phyloP scores from a whole-genome alignment of 2,113 vertebrate species.

The Spilogale gracilis region DNA sequence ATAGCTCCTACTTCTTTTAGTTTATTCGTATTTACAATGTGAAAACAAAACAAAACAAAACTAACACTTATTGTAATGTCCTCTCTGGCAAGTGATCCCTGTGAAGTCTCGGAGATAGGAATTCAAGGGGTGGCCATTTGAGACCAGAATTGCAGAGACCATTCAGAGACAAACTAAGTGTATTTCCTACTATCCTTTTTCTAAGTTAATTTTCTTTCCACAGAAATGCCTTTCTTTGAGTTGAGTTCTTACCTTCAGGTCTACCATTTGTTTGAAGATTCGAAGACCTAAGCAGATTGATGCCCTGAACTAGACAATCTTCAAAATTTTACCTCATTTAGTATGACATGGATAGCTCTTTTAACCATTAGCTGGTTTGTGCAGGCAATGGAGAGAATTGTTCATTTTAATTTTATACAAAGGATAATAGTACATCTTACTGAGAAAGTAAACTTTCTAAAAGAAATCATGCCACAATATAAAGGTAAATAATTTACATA shows the following conservation, averaged over 20 bases:
- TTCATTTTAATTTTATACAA: conserved; percentile 1
- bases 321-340: neutral
- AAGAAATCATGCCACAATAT: neutral
- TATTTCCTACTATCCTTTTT: neutral
- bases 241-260: neutral
- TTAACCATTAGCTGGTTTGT: neutral
- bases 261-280: neutral
- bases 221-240: conserved; percentile 39
- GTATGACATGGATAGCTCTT: neutral
- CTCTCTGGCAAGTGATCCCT: neutral
- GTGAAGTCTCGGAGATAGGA: neutral
- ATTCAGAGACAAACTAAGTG: neutral
- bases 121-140: neutral
- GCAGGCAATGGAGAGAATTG: neutral
- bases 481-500: conserved; percentile 17
- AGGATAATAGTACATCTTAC: neutral
- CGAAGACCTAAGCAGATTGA: neutral
- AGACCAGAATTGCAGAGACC: neutral
- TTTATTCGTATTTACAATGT: neutral
- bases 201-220: neutral
- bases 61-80: neutral
- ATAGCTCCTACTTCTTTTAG: neutral
- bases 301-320: neutral
- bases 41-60: neutral
- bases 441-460: neutral